Conservation (phyloP, 2,113 vertebrate species). For the Engystomops pustulosus region DNA sequence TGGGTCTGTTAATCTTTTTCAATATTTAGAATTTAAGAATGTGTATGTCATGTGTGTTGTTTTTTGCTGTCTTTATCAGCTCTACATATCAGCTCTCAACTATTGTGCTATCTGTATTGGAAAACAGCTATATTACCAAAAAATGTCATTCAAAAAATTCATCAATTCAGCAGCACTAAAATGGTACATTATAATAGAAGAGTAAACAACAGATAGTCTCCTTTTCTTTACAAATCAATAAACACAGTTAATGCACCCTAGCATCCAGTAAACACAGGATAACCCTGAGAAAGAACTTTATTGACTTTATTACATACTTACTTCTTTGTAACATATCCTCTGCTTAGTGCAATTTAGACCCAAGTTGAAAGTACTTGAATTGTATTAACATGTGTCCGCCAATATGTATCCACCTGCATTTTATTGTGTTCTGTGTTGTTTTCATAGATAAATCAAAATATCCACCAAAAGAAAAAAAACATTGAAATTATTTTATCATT, state of each 20-base stretch:
- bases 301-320: neutral
- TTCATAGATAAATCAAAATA: too few relatives aligned
- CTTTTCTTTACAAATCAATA: conserved; percentile 15
- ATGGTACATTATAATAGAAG: neutral
- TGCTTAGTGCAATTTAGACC: neutral
- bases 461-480: too few relatives aligned
- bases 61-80: too few relatives aligned
- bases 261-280: neutral
- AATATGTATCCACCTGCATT: too few relatives aligned
- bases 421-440: too few relatives aligned
- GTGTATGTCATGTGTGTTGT: too few relatives aligned
- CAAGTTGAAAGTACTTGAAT: neutral
- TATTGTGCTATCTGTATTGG: neutral
- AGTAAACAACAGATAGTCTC: neutral
- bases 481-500: too few relatives aligned
- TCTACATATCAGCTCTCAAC: too few relatives aligned
- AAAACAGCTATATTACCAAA: neutral
- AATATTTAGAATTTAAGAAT: too few relatives aligned
- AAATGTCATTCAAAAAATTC: neutral
- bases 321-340: neutral
- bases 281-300: neutral
- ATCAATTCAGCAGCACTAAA: neutral
- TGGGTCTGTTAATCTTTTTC: too few relatives aligned
- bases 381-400: too few relatives aligned
- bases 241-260: neutral